phyloP scores from a whole-genome alignment of 2,113 vertebrate species.

The Pelobates fuscus region DNA sequence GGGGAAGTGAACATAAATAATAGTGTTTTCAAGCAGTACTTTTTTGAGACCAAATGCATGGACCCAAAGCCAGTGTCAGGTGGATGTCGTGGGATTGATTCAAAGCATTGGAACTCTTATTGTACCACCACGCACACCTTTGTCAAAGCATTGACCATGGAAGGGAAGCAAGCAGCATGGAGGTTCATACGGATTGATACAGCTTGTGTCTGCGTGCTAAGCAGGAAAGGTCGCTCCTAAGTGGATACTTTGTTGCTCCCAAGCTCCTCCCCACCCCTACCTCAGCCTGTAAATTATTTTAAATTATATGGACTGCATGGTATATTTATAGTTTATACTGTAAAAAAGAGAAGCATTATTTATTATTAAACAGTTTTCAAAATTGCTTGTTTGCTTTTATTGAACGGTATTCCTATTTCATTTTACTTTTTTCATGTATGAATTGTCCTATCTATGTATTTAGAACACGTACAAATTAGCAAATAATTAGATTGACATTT shows the following conservation, averaged over 20 bases:
- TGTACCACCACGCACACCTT: constrained; percentile 96
- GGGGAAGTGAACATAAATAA: constrained; percentile 91
- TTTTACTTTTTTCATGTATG: neutral
- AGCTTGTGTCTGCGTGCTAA: constrained; percentile 94
- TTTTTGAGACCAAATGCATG: constrained; percentile 93
- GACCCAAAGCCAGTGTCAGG: constrained; percentile 74
- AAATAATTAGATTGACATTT: too few species aligned
- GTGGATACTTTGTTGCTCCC: constrained; percentile 44
- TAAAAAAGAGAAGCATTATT: constrained; percentile 77
- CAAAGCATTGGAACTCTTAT: constrained; percentile 96
- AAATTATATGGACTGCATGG: constrained; percentile 98
- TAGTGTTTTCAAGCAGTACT: constrained; percentile 89
- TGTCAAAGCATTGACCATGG: constrained; percentile 89
- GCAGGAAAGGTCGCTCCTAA: constrained; percentile 84
- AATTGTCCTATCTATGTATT: too few species aligned
- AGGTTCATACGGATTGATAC: constrained; percentile 92
- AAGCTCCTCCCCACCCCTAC: constrained; percentile 80
- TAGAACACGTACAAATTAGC: too few species aligned
- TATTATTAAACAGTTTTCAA: constrained; percentile 83
- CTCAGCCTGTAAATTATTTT: constrained; percentile 98
- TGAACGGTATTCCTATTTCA: neutral
- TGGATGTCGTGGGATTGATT: constrained; percentile 92
- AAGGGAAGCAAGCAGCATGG: constrained; percentile 87
- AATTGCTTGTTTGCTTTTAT: constrained; percentile 54
- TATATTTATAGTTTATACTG: constrained; percentile 99